A percentile compares a stretch with the other conserved stretches of the same genome.
Evolutionary conservation across 2,113 vertebrate genomes (phyloP).

Genomic region (Phrynosoma blainvillii): DNA sequence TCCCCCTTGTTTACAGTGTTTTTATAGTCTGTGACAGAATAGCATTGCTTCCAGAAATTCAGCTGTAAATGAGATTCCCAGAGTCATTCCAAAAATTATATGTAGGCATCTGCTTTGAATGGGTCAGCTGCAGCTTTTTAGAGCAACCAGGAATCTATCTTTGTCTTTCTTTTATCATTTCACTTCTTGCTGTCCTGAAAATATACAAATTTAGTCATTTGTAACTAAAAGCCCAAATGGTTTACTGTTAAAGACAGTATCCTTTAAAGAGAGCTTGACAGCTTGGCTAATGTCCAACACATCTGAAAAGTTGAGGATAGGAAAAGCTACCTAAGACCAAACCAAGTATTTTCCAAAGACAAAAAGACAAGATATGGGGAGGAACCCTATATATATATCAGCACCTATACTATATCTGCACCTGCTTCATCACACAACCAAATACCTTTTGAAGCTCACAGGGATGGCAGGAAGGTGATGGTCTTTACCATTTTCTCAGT

Average conservation of each 20-base stretch:
- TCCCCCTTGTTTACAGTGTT: constrained; percentile 62
- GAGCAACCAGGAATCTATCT: constrained; percentile 42
- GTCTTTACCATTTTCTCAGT: neutral
- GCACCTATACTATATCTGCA: no score
- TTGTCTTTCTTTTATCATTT: neutral
- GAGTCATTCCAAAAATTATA: constrained; percentile 59
- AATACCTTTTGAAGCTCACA: neutral
- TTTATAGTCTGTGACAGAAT: constrained; percentile 66
- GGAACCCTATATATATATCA: no score
- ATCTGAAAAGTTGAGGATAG: no score
- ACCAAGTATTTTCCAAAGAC: no score
- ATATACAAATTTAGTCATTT: constrained; percentile 1
- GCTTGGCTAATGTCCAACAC: constrained; percentile 5
- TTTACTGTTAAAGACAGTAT: neutral
- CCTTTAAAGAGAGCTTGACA: neutral
- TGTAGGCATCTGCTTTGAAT: constrained; percentile 47
- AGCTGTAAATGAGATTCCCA: constrained; percentile 67
- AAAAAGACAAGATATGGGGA: no score
- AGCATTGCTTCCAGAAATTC: constrained; percentile 66
- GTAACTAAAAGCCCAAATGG: neutral
- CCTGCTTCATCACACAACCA: no score
- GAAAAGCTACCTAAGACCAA: no score
- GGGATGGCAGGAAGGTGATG: neutral
- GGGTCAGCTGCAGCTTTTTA: constrained; percentile 49
- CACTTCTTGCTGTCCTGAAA: constrained; percentile 20